Evolutionary conservation across 2,888 invertebrate species (phyloP), one percentile per base, ranked within the genome.

Genomic region (Didymodactylos carnosus): DNA sequence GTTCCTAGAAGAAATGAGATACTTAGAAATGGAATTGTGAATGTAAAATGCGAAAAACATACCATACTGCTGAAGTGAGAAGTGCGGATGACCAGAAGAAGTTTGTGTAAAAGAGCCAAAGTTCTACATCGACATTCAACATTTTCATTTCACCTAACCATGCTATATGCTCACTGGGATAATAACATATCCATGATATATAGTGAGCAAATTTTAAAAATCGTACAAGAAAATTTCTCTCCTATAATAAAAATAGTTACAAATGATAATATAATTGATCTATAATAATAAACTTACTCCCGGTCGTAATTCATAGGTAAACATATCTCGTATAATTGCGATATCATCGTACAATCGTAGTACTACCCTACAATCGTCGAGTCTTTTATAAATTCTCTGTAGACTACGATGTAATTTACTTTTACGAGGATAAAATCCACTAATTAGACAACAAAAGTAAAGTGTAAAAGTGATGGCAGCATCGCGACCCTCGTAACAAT

Each of bases 61-160:
- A 71, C 71, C 71, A 71, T 39, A 74, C 35, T 40, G 71, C 74
- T 27, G 62, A 71, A 14, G 74, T 71, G 16, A 74, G 41, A 40
- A 74, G 29, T n/a, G 71, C 74, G 13, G 71, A 35, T 19, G 74
- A 49, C 74, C 74, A 74, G 13, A 71, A 71, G 6, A 74, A 27
- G 49, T 74, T 74, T 10, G 74, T 74, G 23, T 51, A 74, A 69
- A 71, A 74, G 39, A 69, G 53, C 74, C 74, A 74, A 35, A 69
- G 43, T 41, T 74, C 29, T 40, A 41, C 40, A 39, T 74, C 71
- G 7, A 53, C 71, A 27, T 74, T 43, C 11, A 74, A 0, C 29
- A 74, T 53, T 43, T 74, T 74, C 23, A 74, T 43, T 71, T 74
- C 74, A 19, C 71, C 74, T 27, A 74, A 29, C 74, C 74, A 74